Base-by-base conservation (phyloP, 1,140 invertebrate genomes). In the Nephotettix cincticeps region DNA sequence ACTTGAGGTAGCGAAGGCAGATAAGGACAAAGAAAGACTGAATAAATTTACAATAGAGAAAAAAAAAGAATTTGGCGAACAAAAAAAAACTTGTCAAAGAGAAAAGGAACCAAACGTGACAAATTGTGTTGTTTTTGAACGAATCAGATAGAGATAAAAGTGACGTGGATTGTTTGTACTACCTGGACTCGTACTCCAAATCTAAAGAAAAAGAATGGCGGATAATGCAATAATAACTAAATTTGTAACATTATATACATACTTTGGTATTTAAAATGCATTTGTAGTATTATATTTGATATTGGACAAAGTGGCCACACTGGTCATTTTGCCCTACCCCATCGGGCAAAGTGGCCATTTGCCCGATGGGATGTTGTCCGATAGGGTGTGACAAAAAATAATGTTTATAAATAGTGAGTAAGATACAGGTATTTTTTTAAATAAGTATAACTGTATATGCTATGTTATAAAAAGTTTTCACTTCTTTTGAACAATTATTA, bases 191-290 rank as follows among this genome's bases (percentile, higher is more conserved):
- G 58, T 61, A 56, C 27, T 40, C 29, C n/a, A 47, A 58, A 63
- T 72, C 64, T 23, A 66, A 66, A 36, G n/a, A 17, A 6, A 72
- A 72, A 13, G 76, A 79, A 72, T 30, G 65, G 75, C 78, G 78
- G 78, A 73, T 79, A 21, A 21, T 14, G 13, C 3, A 61, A 29
- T 21, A 25, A 21, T 27, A 61, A 28, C 23, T 14, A 61, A 23
- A 23, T 65, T 65, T 65, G 27, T 65, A 23, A 23, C 17, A 9
- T 9, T 32, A 19, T 13, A 30, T 40, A 40, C n/a, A 13, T 65
- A 65, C 17, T 23, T 65, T n/a, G 11, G 25, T 21, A 21, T 61
- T 21, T 61, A 29, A 14, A 61, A 23, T 61, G 56, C 11, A 14
- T 28, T 11, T 23, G 13, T 61, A 21, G 56, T 23, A 14, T 23